Conservation (phyloP, 2,888 invertebrate species). For the Hecatera dysodea region DNA sequence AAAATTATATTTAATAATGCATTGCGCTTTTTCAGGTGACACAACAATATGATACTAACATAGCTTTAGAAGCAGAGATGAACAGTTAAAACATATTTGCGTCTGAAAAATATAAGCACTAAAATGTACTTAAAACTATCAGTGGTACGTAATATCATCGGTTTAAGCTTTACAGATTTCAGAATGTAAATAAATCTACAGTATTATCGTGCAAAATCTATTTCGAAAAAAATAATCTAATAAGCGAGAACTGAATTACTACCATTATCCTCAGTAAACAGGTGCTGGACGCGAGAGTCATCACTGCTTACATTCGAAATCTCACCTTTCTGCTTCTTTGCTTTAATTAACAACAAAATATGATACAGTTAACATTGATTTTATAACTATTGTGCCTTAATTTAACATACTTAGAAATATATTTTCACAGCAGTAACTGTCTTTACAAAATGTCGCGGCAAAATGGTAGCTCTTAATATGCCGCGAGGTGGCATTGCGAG, state of each 20-base stretch:
- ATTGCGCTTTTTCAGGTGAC: slow-evolving; percentile 31
- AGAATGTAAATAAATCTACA: slow-evolving; percentile 50
- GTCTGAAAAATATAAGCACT: slow-evolving; percentile 45
- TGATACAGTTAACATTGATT: slow-evolving; percentile 55
- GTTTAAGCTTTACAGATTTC: slow-evolving; percentile 36
- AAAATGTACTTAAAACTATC: slow-evolving; percentile 38
- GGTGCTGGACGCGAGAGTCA: slow-evolving; percentile 77
- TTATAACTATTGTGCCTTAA: slow-evolving; percentile 52
- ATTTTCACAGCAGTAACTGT: slow-evolving; percentile 35
- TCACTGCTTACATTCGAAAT: slow-evolving; percentile 81
- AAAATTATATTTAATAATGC: slow-evolving; percentile 42
- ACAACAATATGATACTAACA: slow-evolving; percentile 50
- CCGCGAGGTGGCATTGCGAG: slow-evolving; percentile 29
- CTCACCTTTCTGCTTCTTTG: slow-evolving; percentile 87
- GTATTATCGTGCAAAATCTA: slow-evolving; percentile 54
- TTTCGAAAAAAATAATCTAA: slow-evolving; percentile 53
- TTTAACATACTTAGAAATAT: slow-evolving; percentile 51
- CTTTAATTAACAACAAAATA: slow-evolving; percentile 86
- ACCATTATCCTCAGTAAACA: slow-evolving; percentile 83
- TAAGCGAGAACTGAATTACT: slow-evolving; percentile 72
- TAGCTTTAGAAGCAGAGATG: slow-evolving; percentile 49
- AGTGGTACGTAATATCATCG: slow-evolving; percentile 26
- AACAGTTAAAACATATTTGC: slow-evolving; percentile 40
- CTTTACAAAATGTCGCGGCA: slow-evolving; percentile 51
- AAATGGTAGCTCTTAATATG: slow-evolving; percentile 48